phyloP scores from a whole-genome alignment of 2,113 vertebrate species.

The Alces alces region DNA sequence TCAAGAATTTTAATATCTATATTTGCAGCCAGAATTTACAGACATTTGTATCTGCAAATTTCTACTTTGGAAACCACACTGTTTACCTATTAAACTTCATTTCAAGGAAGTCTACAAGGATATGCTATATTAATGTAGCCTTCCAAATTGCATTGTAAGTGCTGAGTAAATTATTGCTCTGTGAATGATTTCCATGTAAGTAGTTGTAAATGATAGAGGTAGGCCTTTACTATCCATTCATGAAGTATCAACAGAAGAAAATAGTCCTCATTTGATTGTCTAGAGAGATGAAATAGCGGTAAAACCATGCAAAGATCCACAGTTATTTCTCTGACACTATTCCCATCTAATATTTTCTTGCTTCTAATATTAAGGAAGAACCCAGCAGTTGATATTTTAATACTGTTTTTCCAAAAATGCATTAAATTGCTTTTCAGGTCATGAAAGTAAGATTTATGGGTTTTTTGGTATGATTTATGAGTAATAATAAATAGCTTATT shows the following conservation, averaged over 20 bases:
- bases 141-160: background rate
- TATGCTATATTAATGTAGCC: background rate
- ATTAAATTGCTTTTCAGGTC: background rate
- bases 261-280: background rate
- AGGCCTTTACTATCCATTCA: background rate
- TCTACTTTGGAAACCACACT: background rate
- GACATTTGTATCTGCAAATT: background rate
- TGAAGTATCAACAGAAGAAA: background rate
- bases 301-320: background rate
- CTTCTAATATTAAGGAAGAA: background rate
- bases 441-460: background rate
- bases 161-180: background rate
- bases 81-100: background rate
- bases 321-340: background rate
- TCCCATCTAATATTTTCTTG: background rate
- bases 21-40: background rate
- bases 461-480: background rate
- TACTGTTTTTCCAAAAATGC: background rate
- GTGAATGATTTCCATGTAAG: background rate
- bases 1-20: background rate
- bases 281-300: background rate
- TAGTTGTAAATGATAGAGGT: background rate
- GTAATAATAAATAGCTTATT: background rate
- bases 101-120: background rate
- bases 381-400: background rate